phyloP scores from a whole-genome alignment of 2,797 vertebrate genomes.

The Macrochelys suwanniensis region DNA sequence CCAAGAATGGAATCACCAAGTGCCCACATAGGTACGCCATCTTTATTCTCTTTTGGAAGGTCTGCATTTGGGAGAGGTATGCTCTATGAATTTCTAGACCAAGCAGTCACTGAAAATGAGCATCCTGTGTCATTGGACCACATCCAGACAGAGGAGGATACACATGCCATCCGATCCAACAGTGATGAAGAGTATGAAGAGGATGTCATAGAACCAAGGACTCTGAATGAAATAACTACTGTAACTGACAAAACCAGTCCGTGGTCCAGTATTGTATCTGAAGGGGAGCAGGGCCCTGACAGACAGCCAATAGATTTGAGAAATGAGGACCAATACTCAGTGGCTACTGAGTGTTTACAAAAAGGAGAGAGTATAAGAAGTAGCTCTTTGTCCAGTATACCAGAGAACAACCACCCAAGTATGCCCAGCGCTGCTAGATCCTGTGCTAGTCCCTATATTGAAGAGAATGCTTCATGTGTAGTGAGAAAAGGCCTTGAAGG shows the following conservation, averaged over 20 bases:
- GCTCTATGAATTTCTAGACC: conserved; percentile 32
- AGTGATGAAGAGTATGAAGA: conserved; percentile 91
- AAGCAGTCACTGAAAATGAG: not conserved
- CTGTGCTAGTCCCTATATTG: fast-evolving
- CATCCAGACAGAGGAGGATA: not conserved
- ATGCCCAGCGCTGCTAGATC: not conserved
- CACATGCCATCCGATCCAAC: not conserved
- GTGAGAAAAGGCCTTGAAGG: not conserved
- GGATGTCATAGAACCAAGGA: conserved; percentile 87
- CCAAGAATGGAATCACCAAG: not conserved
- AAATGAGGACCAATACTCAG: not conserved
- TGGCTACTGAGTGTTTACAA: not conserved
- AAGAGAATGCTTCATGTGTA: not conserved
- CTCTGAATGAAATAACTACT: conserved; percentile 92
- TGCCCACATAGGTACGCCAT: fast-evolving
- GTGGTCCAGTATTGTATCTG: conserved; percentile 93
- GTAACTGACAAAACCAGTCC: conserved; percentile 93
- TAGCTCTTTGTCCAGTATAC: not conserved
- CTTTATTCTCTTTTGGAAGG: not conserved
- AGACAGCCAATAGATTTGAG: conserved; percentile 40
- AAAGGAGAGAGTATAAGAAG: not conserved
- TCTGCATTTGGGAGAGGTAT: conserved; percentile 11
- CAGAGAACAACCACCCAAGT: not conserved
- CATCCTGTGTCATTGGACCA: not conserved
- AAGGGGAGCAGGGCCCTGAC: conserved; percentile 78